Conservation (phyloP, 2,797 vertebrate genomes). For the Paguma larvata region DNA sequence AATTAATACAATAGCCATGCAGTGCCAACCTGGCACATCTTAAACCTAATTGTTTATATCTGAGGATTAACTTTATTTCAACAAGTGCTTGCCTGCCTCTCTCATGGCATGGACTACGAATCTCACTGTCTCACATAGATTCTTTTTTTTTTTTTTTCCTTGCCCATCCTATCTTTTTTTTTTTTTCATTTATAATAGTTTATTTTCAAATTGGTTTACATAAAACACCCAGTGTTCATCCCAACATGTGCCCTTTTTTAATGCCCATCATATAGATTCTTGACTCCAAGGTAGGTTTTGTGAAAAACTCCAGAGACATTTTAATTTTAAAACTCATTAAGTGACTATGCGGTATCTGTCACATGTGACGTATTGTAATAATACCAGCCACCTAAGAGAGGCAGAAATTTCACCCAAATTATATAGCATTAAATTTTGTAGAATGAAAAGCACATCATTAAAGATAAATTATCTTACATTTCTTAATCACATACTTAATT, state of each 20-base stretch:
- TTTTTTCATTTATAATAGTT: too few relatives aligned
- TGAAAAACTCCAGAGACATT: background rate
- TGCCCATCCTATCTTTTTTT: too few relatives aligned
- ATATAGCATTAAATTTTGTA: conserved; percentile 33
- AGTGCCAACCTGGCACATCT: background rate
- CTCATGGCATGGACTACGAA: background rate
- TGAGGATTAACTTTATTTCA: conserved; percentile 25
- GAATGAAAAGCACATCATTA: conserved; percentile 60
- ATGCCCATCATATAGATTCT: conserved; percentile 35
- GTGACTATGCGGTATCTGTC: background rate
- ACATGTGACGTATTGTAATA: background rate
- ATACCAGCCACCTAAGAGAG: conserved; percentile 2
- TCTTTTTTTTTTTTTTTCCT: too few relatives aligned
- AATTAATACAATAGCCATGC: background rate
- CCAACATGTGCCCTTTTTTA: too few relatives aligned
- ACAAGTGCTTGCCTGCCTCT: background rate
- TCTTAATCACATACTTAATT: conserved; percentile 66
- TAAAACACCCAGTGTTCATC: too few relatives aligned
- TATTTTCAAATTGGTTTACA: too few relatives aligned
- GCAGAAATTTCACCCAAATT: conserved; percentile 45
- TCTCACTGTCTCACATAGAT: background rate
- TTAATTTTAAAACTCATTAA: conserved; percentile 59
- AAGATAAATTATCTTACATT: conserved; percentile 62
- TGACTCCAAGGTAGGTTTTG: background rate
- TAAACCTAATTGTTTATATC: background rate